Evolutionary conservation across 2,113 vertebrate species (phyloP).

Genomic region (Felis chaus): DNA sequence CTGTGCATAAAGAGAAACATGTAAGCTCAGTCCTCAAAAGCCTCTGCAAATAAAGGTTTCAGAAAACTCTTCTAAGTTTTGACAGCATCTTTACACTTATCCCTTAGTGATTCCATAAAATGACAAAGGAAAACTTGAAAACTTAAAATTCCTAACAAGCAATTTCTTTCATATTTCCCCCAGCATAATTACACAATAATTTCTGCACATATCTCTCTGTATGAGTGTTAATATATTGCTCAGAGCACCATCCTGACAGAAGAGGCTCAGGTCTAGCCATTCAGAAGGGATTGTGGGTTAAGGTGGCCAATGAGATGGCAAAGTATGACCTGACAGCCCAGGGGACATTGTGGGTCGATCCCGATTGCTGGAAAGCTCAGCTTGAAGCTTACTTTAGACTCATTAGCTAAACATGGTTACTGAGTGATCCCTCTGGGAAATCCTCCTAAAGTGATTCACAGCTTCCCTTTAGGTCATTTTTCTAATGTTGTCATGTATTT

Average conservation of each 20-base stretch:
- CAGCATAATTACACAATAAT: background rate
- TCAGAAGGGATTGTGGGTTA: background rate
- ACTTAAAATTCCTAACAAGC: background rate
- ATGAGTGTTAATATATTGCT: background rate
- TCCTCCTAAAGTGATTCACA: background rate
- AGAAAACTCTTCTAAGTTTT: conserved; percentile 29
- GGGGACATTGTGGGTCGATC: background rate
- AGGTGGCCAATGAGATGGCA: background rate
- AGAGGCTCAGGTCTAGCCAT: background rate
- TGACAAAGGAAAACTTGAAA: conserved; percentile 25
- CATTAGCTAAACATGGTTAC: background rate
- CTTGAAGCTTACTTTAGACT: background rate
- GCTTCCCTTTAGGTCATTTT: background rate
- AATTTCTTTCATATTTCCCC: background rate
- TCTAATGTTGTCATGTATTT: background rate
- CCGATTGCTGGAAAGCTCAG: background rate
- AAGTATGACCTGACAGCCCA: background rate
- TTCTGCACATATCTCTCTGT: background rate
- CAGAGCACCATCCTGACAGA: background rate
- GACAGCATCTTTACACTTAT: background rate
- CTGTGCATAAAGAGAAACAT: background rate
- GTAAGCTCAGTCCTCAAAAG: background rate
- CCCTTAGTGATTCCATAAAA: background rate
- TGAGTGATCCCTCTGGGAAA: background rate
- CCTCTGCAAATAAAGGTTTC: background rate